Evolutionary conservation across 2,888 invertebrate genomes (phyloP).

Genomic region (Thymelicus lineola): DNA sequence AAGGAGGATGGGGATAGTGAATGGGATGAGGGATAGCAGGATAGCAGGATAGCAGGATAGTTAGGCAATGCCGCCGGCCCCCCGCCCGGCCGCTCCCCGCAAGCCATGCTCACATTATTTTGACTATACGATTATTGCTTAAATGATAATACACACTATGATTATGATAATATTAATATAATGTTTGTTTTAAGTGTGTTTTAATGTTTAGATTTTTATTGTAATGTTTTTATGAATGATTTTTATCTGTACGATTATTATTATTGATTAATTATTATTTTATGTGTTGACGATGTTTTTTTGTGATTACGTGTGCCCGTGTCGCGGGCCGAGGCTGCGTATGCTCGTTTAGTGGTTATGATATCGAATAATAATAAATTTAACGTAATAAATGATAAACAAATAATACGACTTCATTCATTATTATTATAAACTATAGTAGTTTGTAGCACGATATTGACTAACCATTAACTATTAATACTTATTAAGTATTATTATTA

Average conservation of each 20-base stretch:
- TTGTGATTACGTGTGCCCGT: slow-evolving; percentile 80
- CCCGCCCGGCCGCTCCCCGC: slow-evolving; percentile 67
- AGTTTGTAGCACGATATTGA: slow-evolving; percentile 83
- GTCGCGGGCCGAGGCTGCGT: slow-evolving; percentile 75
- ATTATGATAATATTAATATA: slow-evolving; percentile 85
- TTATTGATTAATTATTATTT: slow-evolving; percentile 86
- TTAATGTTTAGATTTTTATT: slow-evolving; percentile 86
- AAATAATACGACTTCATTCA: slow-evolving; percentile 82
- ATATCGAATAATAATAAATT: slow-evolving; percentile 80
- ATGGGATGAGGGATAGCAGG: neutral
- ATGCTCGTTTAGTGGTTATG: slow-evolving; percentile 79
- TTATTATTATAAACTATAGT: slow-evolving; percentile 80
- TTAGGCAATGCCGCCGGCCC: slow-evolving; percentile 37
- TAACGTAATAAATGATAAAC: slow-evolving; percentile 77
- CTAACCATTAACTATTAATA: slow-evolving; percentile 85
- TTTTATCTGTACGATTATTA: slow-evolving; percentile 85
- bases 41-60: neutral
- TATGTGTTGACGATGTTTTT: slow-evolving; percentile 85
- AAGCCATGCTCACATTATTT: slow-evolving; percentile 81
- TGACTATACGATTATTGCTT: slow-evolving; percentile 85
- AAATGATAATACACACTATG: slow-evolving; percentile 84
- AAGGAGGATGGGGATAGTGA: slow-evolving; percentile 8
- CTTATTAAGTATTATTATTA: slow-evolving; percentile 85
- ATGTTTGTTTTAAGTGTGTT: slow-evolving; percentile 86
- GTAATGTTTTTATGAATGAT: slow-evolving; percentile 86